Base-by-base conservation (phyloP, 2,113 vertebrate species). In the Paedocypris sp. region DNA sequence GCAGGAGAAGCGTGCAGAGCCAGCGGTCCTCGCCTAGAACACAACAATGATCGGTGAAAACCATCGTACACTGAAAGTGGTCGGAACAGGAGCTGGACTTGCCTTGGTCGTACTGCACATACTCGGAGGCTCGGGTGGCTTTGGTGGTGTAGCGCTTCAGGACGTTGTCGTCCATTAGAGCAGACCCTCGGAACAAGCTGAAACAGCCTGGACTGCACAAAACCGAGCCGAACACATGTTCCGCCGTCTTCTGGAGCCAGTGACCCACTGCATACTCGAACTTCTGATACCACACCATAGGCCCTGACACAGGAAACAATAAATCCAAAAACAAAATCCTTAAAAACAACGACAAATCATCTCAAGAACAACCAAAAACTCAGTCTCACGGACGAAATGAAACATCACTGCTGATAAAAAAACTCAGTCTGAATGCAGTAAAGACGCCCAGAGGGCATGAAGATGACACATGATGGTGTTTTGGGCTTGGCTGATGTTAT, bases 271-370 rank as follows among this genome's bases (percentile, higher is more conserved):
- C 86, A 26, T 89, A 88, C 60, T 89, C 87, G 73, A 89, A 89
- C 77, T 89, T 89, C 77, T 89, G 87, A 67, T 89, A 89, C 87
- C 87, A 89, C 33, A 89, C 84, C 84, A 89, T 86, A 4, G 87
- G 87, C 53, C 87, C 87, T 89, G 69, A 33, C 51, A 58, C 39
- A 39, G n/a, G n/a, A n/a, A n/a, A n/a, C n/a, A n/a, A n/a, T n/a
- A n/a, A n/a, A n/a, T n/a, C n/a, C n/a, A n/a, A n/a, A n/a, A n/a
- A n/a, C n/a, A n/a, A n/a, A n/a, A n/a, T n/a, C n/a, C n/a, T n/a
- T n/a, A n/a, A n/a, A n/a, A n/a, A n/a, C n/a, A n/a, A n/a, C n/a
- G n/a, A n/a, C n/a, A n/a, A n/a, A n/a, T n/a, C n/a, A n/a, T n/a
- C n/a, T n/a, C n/a, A n/a, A n/a, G n/a, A n/a, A n/a, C n/a, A n/a